These are phyloP conservation scores for Poecile montanus DNA, from an alignment of 2,797 vertebrate genomes.

Conservation along the genomic window DNA sequence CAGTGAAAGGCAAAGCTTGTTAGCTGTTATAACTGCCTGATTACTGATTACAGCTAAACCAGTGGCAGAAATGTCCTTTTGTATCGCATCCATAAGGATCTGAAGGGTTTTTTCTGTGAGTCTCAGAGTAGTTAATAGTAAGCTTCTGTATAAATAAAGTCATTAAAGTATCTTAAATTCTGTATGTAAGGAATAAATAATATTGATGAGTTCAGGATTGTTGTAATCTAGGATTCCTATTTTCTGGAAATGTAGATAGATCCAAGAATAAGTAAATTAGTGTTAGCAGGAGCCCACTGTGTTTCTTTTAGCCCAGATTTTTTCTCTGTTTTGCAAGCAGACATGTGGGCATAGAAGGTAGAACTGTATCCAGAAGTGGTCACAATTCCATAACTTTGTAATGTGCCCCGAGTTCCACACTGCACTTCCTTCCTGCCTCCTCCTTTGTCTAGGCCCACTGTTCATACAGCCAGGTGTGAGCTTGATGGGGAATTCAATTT, in stretches of 20 bases:
- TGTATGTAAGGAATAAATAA: neutral
- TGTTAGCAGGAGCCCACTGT: neutral
- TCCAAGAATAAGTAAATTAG: neutral
- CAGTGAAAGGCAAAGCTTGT: neutral
- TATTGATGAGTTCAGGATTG: neutral
- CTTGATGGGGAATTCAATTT: neutral
- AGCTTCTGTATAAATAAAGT: neutral
- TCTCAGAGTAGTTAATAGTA: neutral
- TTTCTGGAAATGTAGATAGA: neutral
- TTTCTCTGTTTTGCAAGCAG: neutral
- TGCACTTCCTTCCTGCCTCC: neutral
- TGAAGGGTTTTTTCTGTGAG: neutral
- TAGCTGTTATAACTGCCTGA: neutral
- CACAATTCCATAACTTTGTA: neutral
- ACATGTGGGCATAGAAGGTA: neutral
- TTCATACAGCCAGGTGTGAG: neutral
- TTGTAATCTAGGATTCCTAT: neutral
- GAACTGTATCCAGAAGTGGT: neutral
- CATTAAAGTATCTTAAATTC: neutral
- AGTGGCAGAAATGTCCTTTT: neutral
- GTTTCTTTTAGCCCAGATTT: neutral
- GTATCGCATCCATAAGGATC: neutral
- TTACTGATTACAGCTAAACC: neutral
- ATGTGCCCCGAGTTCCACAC: neutral
- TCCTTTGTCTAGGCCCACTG: fast-evolving